These are phyloP conservation scores for Uropsilus gracilis DNA, from an alignment of 2,113 vertebrate genomes.

Conservation along the genomic window DNA sequence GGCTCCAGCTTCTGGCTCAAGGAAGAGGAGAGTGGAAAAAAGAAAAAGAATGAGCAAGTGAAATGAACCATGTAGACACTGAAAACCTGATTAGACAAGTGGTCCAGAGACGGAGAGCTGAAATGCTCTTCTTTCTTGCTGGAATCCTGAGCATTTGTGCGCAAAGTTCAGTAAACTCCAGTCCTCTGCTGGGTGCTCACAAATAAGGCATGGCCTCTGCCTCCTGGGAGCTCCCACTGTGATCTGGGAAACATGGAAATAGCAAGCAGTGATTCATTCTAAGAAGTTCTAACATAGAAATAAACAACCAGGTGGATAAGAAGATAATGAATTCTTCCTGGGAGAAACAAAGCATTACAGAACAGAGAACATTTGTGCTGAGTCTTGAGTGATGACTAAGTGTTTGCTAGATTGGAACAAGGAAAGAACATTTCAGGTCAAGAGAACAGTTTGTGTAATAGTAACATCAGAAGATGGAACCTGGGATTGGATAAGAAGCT, in stretches of 20 bases:
- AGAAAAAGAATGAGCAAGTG: not conserved
- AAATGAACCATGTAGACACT: not conserved
- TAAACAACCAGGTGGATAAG: not conserved
- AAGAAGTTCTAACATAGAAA: not conserved
- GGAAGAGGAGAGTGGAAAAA: not conserved
- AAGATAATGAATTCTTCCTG: not conserved
- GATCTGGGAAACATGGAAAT: not conserved
- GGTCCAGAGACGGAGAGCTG: not conserved
- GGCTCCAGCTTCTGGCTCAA: not conserved
- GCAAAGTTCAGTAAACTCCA: accelerated
- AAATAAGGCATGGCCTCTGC: not conserved
- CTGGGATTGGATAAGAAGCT: not conserved
- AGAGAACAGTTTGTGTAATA: not conserved
- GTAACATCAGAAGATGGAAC: not conserved
- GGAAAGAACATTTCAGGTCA: not conserved
- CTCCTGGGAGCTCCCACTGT: not conserved
- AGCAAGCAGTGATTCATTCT: not conserved
- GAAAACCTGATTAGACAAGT: not conserved
- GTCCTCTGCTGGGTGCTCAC: not conserved
- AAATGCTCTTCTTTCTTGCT: not conserved
- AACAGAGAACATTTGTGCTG: not conserved
- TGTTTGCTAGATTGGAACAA: not conserved
- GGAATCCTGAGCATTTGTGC: not conserved
- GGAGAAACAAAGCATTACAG: not conserved
- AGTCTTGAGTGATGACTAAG: not conserved